These are phyloP conservation scores for Columba janthina DNA, from an alignment of 2,113 vertebrate species.

Conservation along the genomic window DNA sequence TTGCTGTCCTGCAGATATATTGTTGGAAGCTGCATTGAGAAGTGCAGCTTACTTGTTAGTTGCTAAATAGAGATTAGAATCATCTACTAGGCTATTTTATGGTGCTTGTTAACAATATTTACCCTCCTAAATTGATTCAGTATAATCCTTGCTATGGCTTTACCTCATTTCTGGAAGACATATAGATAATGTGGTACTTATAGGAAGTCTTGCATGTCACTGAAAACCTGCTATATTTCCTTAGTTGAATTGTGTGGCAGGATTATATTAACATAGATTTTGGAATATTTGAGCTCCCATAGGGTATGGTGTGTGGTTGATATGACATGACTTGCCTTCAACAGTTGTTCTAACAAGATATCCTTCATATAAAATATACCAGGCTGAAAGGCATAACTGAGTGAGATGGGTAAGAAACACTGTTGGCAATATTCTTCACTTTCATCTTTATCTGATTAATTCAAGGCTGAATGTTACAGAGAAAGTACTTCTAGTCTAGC, in stretches of 20 bases:
- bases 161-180: conserved; percentile 71
- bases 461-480: conserved; percentile 66
- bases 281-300: conserved; percentile 71
- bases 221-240: conserved; percentile 49
- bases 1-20: conserved; percentile 37
- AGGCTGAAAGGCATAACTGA: conserved; percentile 77
- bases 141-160: conserved; percentile 66
- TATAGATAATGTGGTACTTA: conserved; percentile 68
- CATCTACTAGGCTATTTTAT: conserved; percentile 68
- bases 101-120: conserved; percentile 72
- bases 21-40: conserved; percentile 17
- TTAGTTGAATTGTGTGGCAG: conserved; percentile 56
- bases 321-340: conserved; percentile 74
- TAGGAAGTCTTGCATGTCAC: conserved; percentile 56
- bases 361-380: conserved; percentile 66
- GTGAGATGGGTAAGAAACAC: conserved; percentile 72
- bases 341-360: conserved; percentile 82
- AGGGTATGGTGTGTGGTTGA: conserved; percentile 69
- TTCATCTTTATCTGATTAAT: conserved; percentile 83
- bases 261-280: conserved; percentile 75
- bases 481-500: conserved; percentile 65
- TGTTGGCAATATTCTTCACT: conserved; percentile 77
- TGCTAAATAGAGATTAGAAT: conserved; percentile 68
- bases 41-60: conserved; percentile 50
- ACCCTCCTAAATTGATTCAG: conserved; percentile 73